These are phyloP conservation scores for Danaus chrysippus DNA, from an alignment of 2,888 invertebrate genomes.

Conservation along the genomic window DNA sequence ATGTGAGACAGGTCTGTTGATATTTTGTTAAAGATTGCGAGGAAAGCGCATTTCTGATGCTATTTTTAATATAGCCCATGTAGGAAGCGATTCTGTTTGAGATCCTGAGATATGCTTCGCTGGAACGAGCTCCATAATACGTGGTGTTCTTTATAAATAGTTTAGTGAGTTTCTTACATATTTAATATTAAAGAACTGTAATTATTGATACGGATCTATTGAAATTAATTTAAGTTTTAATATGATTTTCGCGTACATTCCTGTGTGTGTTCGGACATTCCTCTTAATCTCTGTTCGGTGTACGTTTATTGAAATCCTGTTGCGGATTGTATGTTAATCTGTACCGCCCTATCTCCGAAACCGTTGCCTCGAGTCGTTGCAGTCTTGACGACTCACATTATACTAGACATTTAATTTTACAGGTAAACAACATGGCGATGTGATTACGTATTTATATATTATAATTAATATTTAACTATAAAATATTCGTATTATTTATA, in stretches of 20 bases:
- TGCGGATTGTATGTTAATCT: constrained; percentile 53
- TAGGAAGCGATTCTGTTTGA: not conserved
- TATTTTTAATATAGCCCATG: constrained; percentile 9
- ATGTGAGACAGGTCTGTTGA: constrained; percentile 38
- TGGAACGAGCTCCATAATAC: too few relatives aligned
- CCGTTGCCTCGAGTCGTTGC: constrained; percentile 4
- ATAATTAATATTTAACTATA: too few relatives aligned
- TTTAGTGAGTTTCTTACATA: too few relatives aligned
- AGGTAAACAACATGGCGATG: not conserved
- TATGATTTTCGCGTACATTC: constrained; percentile 17
- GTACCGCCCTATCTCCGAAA: constrained; percentile 30
- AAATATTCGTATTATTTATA: too few relatives aligned
- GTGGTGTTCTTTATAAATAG: too few relatives aligned
- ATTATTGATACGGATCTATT: too few relatives aligned
- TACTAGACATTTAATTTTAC: constrained; percentile 5
- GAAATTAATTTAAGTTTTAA: too few relatives aligned
- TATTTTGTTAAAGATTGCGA: constrained; percentile 37
- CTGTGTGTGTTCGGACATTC: constrained; percentile 39
- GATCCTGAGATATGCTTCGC: constrained; percentile 7
- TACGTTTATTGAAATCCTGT: constrained; percentile 42
- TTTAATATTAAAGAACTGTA: too few relatives aligned
- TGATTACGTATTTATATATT: not conserved
- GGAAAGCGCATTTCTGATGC: constrained; percentile 20
- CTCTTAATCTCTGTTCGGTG: constrained; percentile 38
- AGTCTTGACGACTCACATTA: constrained; percentile 12